phyloP scores from a whole-genome alignment of 2,113 vertebrate genomes.

The Rhegmatorhina hoffmannsi region DNA sequence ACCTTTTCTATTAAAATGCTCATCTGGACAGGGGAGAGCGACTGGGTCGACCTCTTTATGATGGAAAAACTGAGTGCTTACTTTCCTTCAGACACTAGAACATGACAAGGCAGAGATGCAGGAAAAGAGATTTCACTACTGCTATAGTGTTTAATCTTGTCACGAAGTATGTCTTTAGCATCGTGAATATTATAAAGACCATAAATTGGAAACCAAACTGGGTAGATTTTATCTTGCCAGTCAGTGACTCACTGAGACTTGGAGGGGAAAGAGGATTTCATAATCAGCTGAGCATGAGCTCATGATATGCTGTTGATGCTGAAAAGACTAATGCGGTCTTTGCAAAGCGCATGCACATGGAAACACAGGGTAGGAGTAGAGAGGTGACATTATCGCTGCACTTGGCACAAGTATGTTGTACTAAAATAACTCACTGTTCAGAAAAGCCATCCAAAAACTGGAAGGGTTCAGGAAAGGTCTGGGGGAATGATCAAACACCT shows the following conservation, averaged over 20 bases:
- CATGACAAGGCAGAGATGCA: background rate
- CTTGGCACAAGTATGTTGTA: background rate
- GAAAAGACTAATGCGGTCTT: constrained; percentile 55
- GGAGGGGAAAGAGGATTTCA: constrained; percentile 36
- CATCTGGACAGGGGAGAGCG: background rate
- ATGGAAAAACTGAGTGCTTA: background rate
- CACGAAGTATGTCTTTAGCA: background rate
- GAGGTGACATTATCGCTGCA: constrained; percentile 28
- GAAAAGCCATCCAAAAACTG: constrained; percentile 8
- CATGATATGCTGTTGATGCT: constrained; percentile 34
- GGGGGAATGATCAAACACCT: background rate
- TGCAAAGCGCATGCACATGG: constrained; percentile 38
- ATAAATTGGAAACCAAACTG: constrained; percentile 16
- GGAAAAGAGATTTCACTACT: background rate
- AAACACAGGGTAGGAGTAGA: constrained; percentile 48
- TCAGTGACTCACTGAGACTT: constrained; percentile 50
- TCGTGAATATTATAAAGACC: background rate
- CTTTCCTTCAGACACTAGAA: background rate
- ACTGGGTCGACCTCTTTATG: rapidly evolving
- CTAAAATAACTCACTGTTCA: constrained; percentile 33
- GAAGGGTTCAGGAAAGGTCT: background rate
- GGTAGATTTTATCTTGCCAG: constrained; percentile 33
- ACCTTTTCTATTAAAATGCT: background rate
- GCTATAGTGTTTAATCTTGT: background rate
- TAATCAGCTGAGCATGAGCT: constrained; percentile 67